phyloP scores from a whole-genome alignment of 2,888 invertebrate genomes.

The Petrophora chlorosata region DNA sequence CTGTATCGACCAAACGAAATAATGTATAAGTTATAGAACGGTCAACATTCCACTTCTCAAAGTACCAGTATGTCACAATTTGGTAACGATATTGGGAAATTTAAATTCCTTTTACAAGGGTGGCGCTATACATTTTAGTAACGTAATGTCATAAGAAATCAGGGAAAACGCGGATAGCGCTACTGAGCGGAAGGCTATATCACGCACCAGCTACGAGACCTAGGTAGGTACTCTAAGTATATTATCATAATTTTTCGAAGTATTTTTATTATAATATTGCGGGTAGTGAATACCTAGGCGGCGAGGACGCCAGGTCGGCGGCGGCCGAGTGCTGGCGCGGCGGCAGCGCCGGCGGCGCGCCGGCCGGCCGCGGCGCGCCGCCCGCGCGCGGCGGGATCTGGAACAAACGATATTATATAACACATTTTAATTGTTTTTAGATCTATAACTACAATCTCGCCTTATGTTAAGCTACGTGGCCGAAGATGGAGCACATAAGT shows the following conservation, averaged over 20 bases:
- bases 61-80: too few relatives aligned
- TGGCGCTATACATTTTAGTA: too few relatives aligned
- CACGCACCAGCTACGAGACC: too few relatives aligned
- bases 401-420: not conserved
- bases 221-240: too few relatives aligned
- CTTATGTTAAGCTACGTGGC: not conserved
- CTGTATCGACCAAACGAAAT: slow-evolving; percentile 14
- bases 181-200: too few relatives aligned
- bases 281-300: slow-evolving; percentile 56
- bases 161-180: too few relatives aligned
- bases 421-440: not conserved
- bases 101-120: too few relatives aligned
- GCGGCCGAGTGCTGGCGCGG: slow-evolving; percentile 82
- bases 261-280: too few relatives aligned
- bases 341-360: slow-evolving; percentile 78
- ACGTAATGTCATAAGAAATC: too few relatives aligned
- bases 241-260: too few relatives aligned
- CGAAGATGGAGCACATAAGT: not conserved
- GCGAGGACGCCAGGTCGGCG: slow-evolving; percentile 62
- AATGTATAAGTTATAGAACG: not conserved
- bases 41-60: too few relatives aligned
- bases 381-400: slow-evolving; percentile 68
- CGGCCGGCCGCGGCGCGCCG: slow-evolving; percentile 40
- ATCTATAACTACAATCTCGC: not conserved
- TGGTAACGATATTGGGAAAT: too few relatives aligned